phyloP scores from a whole-genome alignment of 2,888 invertebrate species.

The Clitarchus hookeri region DNA sequence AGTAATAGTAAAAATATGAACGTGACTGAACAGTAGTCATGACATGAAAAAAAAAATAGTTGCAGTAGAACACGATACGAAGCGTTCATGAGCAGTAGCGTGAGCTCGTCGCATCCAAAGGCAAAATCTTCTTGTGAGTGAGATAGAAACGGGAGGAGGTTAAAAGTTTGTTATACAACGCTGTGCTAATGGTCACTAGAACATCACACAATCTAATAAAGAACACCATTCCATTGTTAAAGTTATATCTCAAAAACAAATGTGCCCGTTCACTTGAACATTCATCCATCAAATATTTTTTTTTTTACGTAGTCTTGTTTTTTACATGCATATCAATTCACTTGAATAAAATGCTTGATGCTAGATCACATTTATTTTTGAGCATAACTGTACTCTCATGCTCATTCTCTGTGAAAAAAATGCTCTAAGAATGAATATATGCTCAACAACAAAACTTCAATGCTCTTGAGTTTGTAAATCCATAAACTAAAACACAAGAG shows the following conservation, averaged over 20 bases:
- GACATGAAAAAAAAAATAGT: not conserved
- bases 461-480: not conserved
- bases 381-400: not conserved
- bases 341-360: not conserved
- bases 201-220: not conserved
- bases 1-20: not conserved
- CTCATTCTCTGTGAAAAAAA: not conserved
- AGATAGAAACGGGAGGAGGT: not conserved
- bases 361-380: not conserved
- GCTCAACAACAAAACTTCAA: slow-evolving; percentile 22
- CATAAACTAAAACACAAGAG: too few relatives aligned
- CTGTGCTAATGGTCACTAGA: not conserved
- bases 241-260: not conserved
- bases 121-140: not conserved
- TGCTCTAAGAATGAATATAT: not conserved
- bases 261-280: not conserved
- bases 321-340: not conserved
- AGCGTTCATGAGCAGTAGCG: not conserved
- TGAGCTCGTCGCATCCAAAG: not conserved
- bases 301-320: not conserved
- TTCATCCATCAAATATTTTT: not conserved
- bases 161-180: not conserved
- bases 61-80: not conserved
- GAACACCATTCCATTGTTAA: not conserved
- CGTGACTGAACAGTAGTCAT: not conserved